Evolutionary conservation across 2,888 invertebrate genomes (phyloP).

Genomic region (Archaeoteleia sp.): DNA sequence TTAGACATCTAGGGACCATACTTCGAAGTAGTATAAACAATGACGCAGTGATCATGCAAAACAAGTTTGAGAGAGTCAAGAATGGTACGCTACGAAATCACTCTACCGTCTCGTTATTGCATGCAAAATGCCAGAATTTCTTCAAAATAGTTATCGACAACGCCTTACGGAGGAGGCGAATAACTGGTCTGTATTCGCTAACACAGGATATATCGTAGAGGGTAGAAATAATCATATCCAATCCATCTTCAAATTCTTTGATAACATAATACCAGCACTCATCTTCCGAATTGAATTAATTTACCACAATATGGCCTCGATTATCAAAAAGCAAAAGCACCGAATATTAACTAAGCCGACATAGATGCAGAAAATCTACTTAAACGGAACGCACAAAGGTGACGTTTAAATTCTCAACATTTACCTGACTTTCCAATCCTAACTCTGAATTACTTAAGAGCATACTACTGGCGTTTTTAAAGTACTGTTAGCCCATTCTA

Average conservation of each 20-base stretch:
- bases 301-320: constrained; percentile 8
- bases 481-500: too few species aligned
- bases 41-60: constrained; percentile 12
- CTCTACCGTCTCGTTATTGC: constrained; percentile 17
- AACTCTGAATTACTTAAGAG: too few species aligned
- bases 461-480: too few species aligned
- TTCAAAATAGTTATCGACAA: constrained; percentile 28
- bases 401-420: too few species aligned
- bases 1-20: too few species aligned
- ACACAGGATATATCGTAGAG: too few species aligned
- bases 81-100: constrained; percentile 13
- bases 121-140: constrained; percentile 21
- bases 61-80: constrained; percentile 23
- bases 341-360: too few species aligned
- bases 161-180: constrained; percentile 52
- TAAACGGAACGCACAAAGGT: too few species aligned
- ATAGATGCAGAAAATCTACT: too few species aligned
- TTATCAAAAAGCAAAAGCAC: constrained; percentile 33
- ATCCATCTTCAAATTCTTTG: constrained; percentile 45
- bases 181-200: constrained; percentile 51
- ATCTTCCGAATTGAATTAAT: not conserved
- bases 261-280: constrained; percentile 50
- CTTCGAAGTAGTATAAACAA: too few species aligned
- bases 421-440: too few species aligned
- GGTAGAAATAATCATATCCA: too few species aligned